Evolutionary conservation across 2,113 vertebrate species (phyloP), one percentile per base, ranked within the genome.

Genomic region (Lynx canadensis): DNA sequence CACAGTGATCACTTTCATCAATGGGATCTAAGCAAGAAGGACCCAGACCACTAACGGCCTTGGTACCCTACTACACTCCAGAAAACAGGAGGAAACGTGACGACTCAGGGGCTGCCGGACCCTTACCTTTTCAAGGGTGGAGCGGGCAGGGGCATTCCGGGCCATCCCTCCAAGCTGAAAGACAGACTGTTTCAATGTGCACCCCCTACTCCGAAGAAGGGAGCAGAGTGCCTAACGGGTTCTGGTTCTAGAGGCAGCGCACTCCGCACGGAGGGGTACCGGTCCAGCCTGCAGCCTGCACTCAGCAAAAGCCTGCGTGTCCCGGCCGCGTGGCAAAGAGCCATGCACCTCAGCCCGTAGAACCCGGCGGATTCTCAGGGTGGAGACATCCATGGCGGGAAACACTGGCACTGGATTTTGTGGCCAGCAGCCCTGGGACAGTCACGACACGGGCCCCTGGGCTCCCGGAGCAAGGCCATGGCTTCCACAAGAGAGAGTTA

Each of bases 131-230:
- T 14, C 1, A 10, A 25, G n/a, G 52, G 14, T 16, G 27, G 7
- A 5, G 6, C 3, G 4, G 33, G 5, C 52, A 38, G 66, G 19
- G 33, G 23, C n/a, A 1, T 14, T 33, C 10, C 15, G 63, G 60
- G 50, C 31, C 48, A 21, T 19, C n/a, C 4, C 10, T 14, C 27
- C 68, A 41, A 2, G 19, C 48, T 25, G 14, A 71, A 15, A 33
- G 66, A 13, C 66, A 74, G 2, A 38, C 6, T 9, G 19, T 1
- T 10, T 21, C 41, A 19, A 0, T 9, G 1, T 1, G 50, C 14
- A 2, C n/a, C 79, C 52, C 68, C 78, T 10, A 1, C 50, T 50
- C 13, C 0, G 1, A 27, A 57, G 66, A 80, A 38, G 52, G 19
- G 27, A 19, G 19, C 41, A 1, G 12, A 29, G 21, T 3, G 45